Evolutionary conservation across 2,888 invertebrate species (phyloP), one percentile per base, ranked within the genome.

Genomic region (Cephus pygmeus): DNA sequence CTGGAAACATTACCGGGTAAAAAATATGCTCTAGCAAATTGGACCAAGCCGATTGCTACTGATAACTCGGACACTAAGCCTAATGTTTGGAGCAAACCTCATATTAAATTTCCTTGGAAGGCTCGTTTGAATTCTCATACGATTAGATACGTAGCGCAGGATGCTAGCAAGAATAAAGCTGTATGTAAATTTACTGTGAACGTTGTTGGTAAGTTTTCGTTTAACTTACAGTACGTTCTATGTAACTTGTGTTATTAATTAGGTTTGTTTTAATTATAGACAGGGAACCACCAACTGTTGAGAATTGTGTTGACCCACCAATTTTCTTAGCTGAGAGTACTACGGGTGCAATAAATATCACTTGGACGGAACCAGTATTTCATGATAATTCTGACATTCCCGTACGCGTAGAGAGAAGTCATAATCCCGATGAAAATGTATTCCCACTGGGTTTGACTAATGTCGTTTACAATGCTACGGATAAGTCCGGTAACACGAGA

Each of bases 91-190:
- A 92, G 93, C 34, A 93, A 94, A 81, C 95, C 95, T 1, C 92
- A 93, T 23, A 90, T 95, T 6, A 91, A 90, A 69, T 92, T 93
- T 75, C 93, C 93, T 1, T 91, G 92, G 86, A 93, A 92, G 84
- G 93, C 94, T 74, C 93, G 93, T 80, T 93, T 95, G 82, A 95
- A 95, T 0, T 87, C 88, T 34, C 94, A 94, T 6, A 89, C 88
- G 15, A 92, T 95, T n/a, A 93, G 92, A 0, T 95, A 95, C 88
- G 92, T 93, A 15, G 95, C 95, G 0, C 93, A 94, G 83, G 95
- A 95, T 89, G 88, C 92, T 1, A 93, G 92, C 79, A 92, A 93
- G 71, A 95, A 95, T 87, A 92, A 92, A 81, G 94, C 93, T 0
- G 92, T 92, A 78, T 95, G 95, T 85, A 92, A 92, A 79, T 95